phyloP scores from a whole-genome alignment of 2,113 vertebrate genomes.

The Dromiciops gliroides region DNA sequence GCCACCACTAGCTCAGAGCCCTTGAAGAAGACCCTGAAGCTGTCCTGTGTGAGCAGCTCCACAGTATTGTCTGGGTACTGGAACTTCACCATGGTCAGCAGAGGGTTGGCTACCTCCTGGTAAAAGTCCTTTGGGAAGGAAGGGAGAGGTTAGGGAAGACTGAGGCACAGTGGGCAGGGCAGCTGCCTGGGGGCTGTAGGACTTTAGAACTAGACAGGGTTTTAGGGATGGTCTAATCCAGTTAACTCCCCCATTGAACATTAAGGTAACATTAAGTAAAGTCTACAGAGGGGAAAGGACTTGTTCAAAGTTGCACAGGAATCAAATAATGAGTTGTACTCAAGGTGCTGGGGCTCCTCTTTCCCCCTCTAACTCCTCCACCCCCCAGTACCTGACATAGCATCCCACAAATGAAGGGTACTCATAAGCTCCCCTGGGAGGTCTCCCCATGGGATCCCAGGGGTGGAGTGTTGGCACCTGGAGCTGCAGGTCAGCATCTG shows the following conservation, averaged over 20 bases:
- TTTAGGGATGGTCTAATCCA: not conserved
- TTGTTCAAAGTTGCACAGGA: not conserved
- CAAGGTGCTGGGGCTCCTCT: not conserved
- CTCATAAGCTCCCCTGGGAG: not conserved
- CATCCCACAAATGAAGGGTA: not conserved
- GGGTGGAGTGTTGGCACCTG: constrained; percentile 83
- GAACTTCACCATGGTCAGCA: constrained; percentile 88
- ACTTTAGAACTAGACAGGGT: not conserved
- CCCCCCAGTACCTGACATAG: not conserved
- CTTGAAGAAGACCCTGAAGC: constrained; percentile 89
- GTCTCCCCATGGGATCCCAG: not conserved
- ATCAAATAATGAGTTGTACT: not conserved
- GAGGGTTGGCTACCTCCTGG: constrained; percentile 90
- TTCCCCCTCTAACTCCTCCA: not conserved
- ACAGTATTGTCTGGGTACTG: constrained; percentile 86
- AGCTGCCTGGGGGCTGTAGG: not conserved
- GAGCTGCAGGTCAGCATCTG: constrained; percentile 92
- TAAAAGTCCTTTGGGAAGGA: constrained; percentile 89
- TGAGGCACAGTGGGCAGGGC: not conserved
- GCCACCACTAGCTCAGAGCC: constrained; percentile 93
- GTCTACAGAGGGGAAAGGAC: not conserved
- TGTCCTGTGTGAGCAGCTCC: constrained; percentile 85
- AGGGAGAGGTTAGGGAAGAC: constrained; percentile 2
- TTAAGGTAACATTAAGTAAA: not conserved
- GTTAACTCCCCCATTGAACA: not conserved